These are phyloP conservation scores for Rotaria sp. DNA, from an alignment of 2,888 invertebrate genomes.

Conservation along the genomic window DNA sequence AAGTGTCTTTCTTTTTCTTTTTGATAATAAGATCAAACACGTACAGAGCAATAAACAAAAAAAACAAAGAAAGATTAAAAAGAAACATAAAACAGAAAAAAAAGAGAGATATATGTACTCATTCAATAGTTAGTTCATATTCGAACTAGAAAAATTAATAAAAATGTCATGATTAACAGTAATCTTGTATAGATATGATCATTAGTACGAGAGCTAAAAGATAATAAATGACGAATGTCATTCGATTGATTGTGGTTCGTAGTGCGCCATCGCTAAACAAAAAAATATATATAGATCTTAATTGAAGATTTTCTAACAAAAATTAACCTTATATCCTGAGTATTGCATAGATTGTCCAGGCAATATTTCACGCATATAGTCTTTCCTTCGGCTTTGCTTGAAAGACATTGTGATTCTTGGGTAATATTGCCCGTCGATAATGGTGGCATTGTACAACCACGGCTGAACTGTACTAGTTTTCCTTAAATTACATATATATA, in stretches of 20 bases:
- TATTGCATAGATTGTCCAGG: not conserved
- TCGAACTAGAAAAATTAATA: not conserved
- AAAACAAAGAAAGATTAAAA: not conserved
- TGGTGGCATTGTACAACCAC: not conserved
- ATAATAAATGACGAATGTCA: not conserved
- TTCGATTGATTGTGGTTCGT: not conserved
- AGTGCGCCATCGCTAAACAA: not conserved
- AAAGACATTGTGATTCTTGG: not conserved
- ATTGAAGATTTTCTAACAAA: too few species aligned
- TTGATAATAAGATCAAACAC: not conserved
- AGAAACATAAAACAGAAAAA: not conserved
- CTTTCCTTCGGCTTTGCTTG: not conserved
- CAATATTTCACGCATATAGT: conserved; percentile 28
- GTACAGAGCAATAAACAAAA: not conserved
- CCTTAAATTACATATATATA: not conserved
- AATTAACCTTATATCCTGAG: not conserved
- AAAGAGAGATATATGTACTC: not conserved
- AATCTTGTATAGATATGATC: not conserved
- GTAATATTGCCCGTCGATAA: not conserved
- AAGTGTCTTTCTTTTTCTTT: not conserved
- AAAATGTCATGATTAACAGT: not conserved
- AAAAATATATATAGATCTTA: too few species aligned
- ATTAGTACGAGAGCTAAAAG: not conserved
- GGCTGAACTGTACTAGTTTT: conserved; percentile 3
- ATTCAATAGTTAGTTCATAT: not conserved